Percentiles rank a stretch among this genome's conserved stretches.
phyloP scores from a whole-genome alignment of 1,140 invertebrate species.

The Triops cancriformis region DNA sequence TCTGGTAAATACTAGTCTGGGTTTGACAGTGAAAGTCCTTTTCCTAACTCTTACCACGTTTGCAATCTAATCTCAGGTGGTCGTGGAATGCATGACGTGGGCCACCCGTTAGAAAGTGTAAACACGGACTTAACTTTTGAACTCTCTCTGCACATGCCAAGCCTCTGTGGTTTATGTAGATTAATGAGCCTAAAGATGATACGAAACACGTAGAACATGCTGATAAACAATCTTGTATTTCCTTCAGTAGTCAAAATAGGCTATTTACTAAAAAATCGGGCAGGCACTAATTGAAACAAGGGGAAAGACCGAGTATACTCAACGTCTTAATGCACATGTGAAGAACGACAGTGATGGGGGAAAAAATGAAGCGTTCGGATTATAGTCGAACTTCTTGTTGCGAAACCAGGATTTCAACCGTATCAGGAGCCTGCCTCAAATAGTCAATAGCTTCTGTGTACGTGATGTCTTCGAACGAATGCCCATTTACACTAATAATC shows the following conservation, averaged over 20 bases:
- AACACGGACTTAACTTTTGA: background rate
- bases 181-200: background rate
- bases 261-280: background rate
- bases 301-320: background rate
- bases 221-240: background rate
- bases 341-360: background rate
- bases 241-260: background rate
- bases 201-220: background rate
- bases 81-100: background rate
- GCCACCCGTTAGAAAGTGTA: background rate
- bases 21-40: background rate
- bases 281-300: background rate
- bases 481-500: conserved; percentile 25
- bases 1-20: background rate
- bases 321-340: background rate
- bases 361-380: background rate
- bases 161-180: background rate
- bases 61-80: background rate
- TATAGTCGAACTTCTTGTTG: conserved; percentile 12
- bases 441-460: conserved; percentile 22
- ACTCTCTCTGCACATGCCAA: background rate
- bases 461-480: conserved; percentile 16
- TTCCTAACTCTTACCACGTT: background rate
- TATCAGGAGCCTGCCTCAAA: conserved; percentile 15
- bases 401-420: conserved; percentile 24